Conservation (phyloP, 2,113 vertebrate species). For the Jacana jacana region DNA sequence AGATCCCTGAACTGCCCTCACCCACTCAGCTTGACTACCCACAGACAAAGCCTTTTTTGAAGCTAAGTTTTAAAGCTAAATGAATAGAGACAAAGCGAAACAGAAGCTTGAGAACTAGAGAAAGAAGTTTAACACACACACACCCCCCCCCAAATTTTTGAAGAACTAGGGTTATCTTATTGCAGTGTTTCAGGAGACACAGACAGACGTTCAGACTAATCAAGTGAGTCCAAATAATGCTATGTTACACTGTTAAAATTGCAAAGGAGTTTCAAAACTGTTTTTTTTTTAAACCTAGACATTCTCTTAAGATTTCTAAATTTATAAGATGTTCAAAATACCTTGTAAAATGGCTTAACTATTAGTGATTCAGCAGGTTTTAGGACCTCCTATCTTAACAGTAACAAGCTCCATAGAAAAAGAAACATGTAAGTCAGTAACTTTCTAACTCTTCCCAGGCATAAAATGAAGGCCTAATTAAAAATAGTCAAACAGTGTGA, state of each 20-base stretch:
- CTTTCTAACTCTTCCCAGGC: background rate
- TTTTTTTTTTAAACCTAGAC: background rate
- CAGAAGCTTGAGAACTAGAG: background rate
- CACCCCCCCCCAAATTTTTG: no score
- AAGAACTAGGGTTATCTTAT: fast-evolving
- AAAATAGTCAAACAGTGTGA: background rate
- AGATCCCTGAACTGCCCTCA: background rate
- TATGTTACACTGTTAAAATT: background rate
- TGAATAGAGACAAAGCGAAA: background rate
- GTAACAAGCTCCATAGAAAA: background rate
- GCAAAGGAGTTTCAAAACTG: background rate
- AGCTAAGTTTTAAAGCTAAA: background rate
- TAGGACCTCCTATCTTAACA: background rate
- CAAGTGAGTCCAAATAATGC: background rate
- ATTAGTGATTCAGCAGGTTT: slow-evolving; percentile 33
- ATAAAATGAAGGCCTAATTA: background rate
- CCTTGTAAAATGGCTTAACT: background rate
- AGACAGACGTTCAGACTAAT: background rate
- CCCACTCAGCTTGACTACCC: background rate
- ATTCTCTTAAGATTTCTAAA: background rate
- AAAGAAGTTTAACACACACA: no score
- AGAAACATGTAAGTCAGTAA: fast-evolving
- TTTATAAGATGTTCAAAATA: background rate
- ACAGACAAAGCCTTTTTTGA: background rate
- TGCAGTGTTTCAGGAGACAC: background rate